Evolutionary conservation across 2,113 vertebrate species (phyloP).

Genomic region (Pica pica): DNA sequence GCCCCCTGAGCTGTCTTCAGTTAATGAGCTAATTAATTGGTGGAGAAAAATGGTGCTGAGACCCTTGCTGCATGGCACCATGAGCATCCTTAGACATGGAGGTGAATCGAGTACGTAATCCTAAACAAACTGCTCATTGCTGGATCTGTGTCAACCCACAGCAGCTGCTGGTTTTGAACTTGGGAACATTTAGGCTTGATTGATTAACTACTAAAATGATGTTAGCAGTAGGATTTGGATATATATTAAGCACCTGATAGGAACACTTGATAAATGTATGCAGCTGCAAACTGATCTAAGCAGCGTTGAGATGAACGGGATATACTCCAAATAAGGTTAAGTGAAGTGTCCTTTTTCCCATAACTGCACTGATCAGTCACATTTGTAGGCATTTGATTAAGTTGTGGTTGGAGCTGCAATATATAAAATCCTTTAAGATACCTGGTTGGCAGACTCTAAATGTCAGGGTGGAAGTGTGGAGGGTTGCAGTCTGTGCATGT

Average conservation of each 20-base stretch:
- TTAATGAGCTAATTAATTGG: not conserved
- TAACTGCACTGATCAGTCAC: not conserved
- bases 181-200: not conserved
- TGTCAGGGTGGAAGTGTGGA: not conserved
- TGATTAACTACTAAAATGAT: conserved; percentile 14
- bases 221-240: not conserved
- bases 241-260: not conserved
- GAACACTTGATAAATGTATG: not conserved
- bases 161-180: conserved; percentile 9
- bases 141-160: not conserved
- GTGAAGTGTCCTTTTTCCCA: not conserved
- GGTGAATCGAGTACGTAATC: not conserved
- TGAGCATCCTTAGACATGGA: not conserved
- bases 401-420: not conserved
- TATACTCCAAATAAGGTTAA: not conserved
- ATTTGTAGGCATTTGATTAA: not conserved
- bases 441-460: not conserved
- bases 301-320: not conserved
- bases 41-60: not conserved
- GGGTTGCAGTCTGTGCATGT: not conserved
- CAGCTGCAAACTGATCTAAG: not conserved
- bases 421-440: not conserved
- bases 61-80: not conserved
- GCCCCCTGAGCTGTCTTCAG: not conserved
- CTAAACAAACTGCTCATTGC: not conserved